Base-by-base conservation (phyloP, 2,888 invertebrate genomes). In the Argyra leucocephala region DNA sequence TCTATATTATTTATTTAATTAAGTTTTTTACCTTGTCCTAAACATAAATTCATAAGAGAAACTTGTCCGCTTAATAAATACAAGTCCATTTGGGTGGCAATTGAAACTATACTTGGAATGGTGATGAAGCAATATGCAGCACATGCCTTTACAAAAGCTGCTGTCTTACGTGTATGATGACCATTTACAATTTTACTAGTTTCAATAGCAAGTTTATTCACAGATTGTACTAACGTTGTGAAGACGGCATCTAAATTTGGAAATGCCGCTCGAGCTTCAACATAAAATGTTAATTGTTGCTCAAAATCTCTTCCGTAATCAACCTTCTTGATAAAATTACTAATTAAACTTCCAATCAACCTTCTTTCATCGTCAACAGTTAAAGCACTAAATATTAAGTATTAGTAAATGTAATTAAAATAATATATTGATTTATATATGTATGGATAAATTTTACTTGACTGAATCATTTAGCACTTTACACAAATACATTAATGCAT, bases 121-220 rank as follows among this genome's bases (percentile, higher is more conserved):
- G 97, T 97, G 68, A 98, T 96, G 80, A 90, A 97, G 78, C 91
- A 90, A 81, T 93, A 98, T 0, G 98, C 97, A 61, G 93, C 89
- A 81, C 97, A 97, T 2, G 97, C 96, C 74, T 93, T 87, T 36
- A 92, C 90, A 82, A 96, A 91, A 72, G 92, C 88, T 18, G 88
- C 87, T 2, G 92, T 92, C 78, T 90, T 90, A 68, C 87, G 83
- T 0, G 89, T 88, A 73, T 91, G 91, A 73, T 87, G 85, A 3
- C 89, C 89, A 69, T 86, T 85, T 4, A 90, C 86, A 66, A 89
- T 85, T 73, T 82, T 83, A 57, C 84, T 81, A 18, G 84, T 88
- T 74, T 85, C 84, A 71, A 90, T 87, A 5, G 91, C 84, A 68
- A 96, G 80, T 67, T 85, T 83, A 80, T 93, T 94, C 58, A 94